Evolutionary conservation across 2,113 vertebrate species (phyloP), one percentile per base, ranked within the genome.

Genomic region (Ammospiza nelsoni): DNA sequence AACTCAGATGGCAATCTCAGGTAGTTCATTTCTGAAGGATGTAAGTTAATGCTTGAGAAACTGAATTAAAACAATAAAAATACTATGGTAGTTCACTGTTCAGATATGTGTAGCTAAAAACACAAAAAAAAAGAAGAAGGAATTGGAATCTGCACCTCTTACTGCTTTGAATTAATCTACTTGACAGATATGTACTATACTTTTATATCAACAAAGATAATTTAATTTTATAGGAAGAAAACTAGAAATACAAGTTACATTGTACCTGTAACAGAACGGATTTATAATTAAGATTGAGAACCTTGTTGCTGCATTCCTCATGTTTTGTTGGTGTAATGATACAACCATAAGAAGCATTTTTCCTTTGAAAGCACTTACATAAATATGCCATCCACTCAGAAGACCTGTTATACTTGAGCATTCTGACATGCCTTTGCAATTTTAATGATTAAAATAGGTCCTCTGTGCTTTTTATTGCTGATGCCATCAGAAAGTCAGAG

Each of bases 381-480:
- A 96, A 95, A 94, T 90, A 80, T 22, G 79, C 43, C 78, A 83
- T 72, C 71, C 86, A 77, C 79, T 90, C 79, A 71, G 78, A 87
- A 87, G 89, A 88, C 82, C 51, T 46, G 58, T 68, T 94, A 87
- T 76, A 48, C 58, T 72, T 76, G 58, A 92, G 35, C 62, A 84
- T 88, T 86, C 71, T 94, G 87, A 89, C 84, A 83, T 77, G 90
- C 23, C 58, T 92, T 62, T 93, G 71, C 82, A 83, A 94, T 95
- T 95, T 94, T 79, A 84, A 87, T 86, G 74, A 95, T 92, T 96
- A 92, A 95, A 92, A 91, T 66, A 83, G 33, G 84, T 62, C 76
- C 80, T 78, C 65, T 81, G 59, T 84, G 84, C 63, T 74, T 96
- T 94, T 94, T 94, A 94, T 77, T 95, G 84, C 95, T 92, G 94